These are phyloP conservation scores for Patella pellucida DNA, from an alignment of 2,888 invertebrate genomes.

Conservation along the genomic window DNA sequence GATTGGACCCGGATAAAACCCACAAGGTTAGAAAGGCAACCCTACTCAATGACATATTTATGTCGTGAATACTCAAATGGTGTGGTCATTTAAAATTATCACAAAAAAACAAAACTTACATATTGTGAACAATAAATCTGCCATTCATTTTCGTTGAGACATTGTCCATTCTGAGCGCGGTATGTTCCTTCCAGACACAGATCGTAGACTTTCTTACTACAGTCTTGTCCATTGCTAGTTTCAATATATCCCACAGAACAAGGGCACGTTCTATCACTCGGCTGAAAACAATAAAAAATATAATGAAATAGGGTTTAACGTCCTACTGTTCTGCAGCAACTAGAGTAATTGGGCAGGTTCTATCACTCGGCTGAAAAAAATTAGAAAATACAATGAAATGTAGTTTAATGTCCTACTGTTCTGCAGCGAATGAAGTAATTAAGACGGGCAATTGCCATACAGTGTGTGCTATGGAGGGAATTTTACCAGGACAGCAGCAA, in stretches of 20 bases:
- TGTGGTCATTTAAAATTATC: too few species aligned
- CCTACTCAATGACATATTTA: too few species aligned
- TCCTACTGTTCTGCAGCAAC: too few species aligned
- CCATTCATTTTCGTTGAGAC: constrained; percentile 50
- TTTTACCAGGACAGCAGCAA: too few species aligned
- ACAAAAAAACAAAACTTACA: constrained; percentile 36
- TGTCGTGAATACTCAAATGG: too few species aligned
- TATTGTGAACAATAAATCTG: constrained; percentile 50
- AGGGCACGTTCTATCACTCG: constrained; percentile 63
- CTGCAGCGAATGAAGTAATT: too few species aligned
- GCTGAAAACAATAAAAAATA: constrained; percentile 39
- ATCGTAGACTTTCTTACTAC: constrained; percentile 60
- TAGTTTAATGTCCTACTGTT: too few species aligned
- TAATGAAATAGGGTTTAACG: too few species aligned
- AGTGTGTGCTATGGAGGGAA: too few species aligned
- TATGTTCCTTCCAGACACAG: constrained; percentile 52
- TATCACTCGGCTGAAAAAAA: constrained; percentile 57
- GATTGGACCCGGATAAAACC: too few species aligned
- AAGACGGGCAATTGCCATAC: too few species aligned
- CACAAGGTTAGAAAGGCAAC: too few species aligned
- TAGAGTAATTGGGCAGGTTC: constrained; percentile 63
- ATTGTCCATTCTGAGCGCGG: constrained; percentile 58
- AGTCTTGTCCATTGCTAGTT: constrained; percentile 49
- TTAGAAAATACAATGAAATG: not conserved
- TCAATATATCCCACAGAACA: constrained; percentile 61